Evolutionary conservation across 2,888 invertebrate species (phyloP).

Genomic region (Parnassius smintheus): DNA sequence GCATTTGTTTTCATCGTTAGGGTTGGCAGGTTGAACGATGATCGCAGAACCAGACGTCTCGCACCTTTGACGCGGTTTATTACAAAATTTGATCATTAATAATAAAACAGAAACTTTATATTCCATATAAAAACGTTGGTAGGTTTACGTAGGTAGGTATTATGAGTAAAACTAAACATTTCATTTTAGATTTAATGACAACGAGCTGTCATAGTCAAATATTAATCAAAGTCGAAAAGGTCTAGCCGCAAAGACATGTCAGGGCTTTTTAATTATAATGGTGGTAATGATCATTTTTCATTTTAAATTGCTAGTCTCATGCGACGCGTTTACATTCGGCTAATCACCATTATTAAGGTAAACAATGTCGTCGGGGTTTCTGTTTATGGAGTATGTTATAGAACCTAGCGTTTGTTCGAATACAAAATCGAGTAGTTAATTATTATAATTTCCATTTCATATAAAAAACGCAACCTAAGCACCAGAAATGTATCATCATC

Average conservation of each 20-base stretch:
- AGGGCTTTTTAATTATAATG: constrained; percentile 76
- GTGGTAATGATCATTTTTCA: constrained; percentile 77
- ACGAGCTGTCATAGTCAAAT: constrained; percentile 61
- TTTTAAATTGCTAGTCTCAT: constrained; percentile 73
- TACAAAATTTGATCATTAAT: too few relatives aligned
- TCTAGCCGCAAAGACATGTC: constrained; percentile 57
- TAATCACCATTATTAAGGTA: constrained; percentile 68
- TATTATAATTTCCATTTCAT: too few relatives aligned
- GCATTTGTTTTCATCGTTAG: too few relatives aligned
- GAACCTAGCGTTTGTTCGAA: constrained; percentile 3
- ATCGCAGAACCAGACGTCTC: too few relatives aligned
- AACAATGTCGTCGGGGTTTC: constrained; percentile 42
- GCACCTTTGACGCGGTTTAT: too few relatives aligned
- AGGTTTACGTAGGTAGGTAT: too few relatives aligned
- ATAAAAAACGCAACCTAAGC: too few relatives aligned
- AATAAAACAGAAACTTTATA: too few relatives aligned
- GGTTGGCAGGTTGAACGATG: too few relatives aligned
- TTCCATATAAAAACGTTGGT: background rate
- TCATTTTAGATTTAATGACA: constrained; percentile 52
- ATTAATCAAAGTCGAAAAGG: constrained; percentile 74
- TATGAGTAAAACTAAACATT: constrained; percentile 38
- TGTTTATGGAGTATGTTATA: constrained; percentile 33
- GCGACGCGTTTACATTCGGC: constrained; percentile 55
- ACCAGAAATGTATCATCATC: too few relatives aligned
- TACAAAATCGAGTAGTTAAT: background rate